A percentile compares a stretch with the other conserved stretches of the same genome.
Evolutionary conservation across 2,888 invertebrate species (phyloP).

Genomic region (Empis stercorea): DNA sequence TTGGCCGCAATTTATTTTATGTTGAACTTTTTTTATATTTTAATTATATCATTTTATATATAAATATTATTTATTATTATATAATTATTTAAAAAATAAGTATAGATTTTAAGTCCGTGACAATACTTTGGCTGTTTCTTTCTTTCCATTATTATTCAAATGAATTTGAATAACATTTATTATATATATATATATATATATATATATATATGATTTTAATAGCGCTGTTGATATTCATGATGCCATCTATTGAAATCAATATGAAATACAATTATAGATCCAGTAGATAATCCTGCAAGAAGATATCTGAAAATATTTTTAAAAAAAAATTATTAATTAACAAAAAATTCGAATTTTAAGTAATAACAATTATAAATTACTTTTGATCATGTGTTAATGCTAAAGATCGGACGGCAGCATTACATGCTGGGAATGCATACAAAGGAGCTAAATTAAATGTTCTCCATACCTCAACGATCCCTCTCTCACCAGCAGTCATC

Average conservation of each 20-base stretch:
- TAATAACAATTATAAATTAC: slow-evolving; percentile 40
- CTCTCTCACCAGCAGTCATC: slow-evolving; percentile 93
- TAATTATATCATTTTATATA: too few relatives aligned
- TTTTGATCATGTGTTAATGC: slow-evolving; percentile 98
- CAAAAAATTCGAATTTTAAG: neutral
- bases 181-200: too few relatives aligned
- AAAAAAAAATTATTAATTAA: neutral
- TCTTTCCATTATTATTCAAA: too few relatives aligned
- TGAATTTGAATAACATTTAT: too few relatives aligned
- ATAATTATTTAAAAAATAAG: too few relatives aligned
- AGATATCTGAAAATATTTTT: slow-evolving; percentile 58
- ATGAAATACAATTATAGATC: slow-evolving; percentile 97
- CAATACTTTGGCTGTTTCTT: too few relatives aligned
- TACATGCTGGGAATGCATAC: slow-evolving; percentile 96
- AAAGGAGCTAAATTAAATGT: slow-evolving; percentile 93
- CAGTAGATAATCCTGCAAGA: slow-evolving; percentile 91
- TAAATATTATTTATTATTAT: too few relatives aligned
- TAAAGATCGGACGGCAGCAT: slow-evolving; percentile 85
- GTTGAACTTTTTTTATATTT: too few relatives aligned
- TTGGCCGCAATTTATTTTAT: too few relatives aligned
- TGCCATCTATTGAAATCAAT: slow-evolving; percentile 99
- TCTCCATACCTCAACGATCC: slow-evolving; percentile 96
- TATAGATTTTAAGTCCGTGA: too few relatives aligned
- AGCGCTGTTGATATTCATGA: slow-evolving; percentile 90
- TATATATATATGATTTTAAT: slow-evolving; percentile 53